Percentiles rank a stretch among this genome's conserved stretches.
Conservation (phyloP, 2,888 invertebrate species). For the Alloplasta piceator region DNA sequence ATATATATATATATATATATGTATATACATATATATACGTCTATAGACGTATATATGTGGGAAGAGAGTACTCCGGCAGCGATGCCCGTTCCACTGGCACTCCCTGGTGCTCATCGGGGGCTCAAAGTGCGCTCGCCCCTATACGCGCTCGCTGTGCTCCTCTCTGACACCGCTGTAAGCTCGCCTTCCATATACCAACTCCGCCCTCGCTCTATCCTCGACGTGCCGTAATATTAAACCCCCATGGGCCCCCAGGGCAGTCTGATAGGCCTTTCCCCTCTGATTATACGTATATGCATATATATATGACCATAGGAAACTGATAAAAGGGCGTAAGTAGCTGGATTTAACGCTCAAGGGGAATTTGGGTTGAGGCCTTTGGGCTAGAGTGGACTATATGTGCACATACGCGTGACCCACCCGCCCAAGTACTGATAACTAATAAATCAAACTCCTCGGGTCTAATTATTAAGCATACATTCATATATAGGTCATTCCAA, state of each 20-base stretch:
- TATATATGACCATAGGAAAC: slow-evolving; percentile 49
- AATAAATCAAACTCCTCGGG: slow-evolving; percentile 57
- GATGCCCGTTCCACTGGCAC: slow-evolving; percentile 68
- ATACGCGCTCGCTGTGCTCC: slow-evolving; percentile 33
- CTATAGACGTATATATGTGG: neutral
- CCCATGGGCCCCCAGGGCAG: slow-evolving; percentile 62
- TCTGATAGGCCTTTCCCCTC: slow-evolving; percentile 62
- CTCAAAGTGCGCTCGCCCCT: slow-evolving; percentile 57
- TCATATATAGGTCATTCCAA: neutral
- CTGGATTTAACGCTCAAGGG: no score
- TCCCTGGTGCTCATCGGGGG: slow-evolving; percentile 69
- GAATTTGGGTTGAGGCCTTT: no score
- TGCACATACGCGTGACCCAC: slow-evolving; percentile 54
- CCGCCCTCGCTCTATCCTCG: slow-evolving; percentile 60
- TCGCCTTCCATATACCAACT: slow-evolving; percentile 69
- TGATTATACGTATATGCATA: slow-evolving; percentile 51
- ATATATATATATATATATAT: slow-evolving; percentile 5
- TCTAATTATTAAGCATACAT: slow-evolving; percentile 55
- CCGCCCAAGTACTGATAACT: slow-evolving; percentile 61
- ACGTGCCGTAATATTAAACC: slow-evolving; percentile 63
- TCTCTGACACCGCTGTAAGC: slow-evolving; percentile 66
- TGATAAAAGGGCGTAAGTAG: no score
- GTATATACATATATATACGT: slow-evolving; percentile 24
- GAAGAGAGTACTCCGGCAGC: slow-evolving; percentile 23
- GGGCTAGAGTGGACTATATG: no score